phyloP scores from a whole-genome alignment of 2,888 invertebrate species.

The Mimas tiliae region DNA sequence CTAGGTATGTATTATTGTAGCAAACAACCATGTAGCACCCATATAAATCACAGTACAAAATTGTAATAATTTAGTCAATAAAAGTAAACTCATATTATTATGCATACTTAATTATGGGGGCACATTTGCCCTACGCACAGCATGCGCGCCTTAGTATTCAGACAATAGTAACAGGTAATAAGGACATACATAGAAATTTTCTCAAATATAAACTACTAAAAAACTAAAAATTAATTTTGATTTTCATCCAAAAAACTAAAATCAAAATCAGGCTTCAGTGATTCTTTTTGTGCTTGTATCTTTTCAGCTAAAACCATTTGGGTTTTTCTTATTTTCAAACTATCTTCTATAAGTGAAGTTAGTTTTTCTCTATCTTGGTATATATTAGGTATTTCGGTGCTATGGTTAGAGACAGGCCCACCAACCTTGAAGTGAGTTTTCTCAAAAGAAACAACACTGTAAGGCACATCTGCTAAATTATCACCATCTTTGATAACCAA shows the following conservation, averaged over 20 bases:
- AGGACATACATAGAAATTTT: neutral
- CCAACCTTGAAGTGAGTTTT: constrained; percentile 78
- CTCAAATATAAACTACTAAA: constrained; percentile 2
- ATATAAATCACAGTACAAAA: constrained; percentile 4
- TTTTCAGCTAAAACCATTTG: constrained; percentile 64
- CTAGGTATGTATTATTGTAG: too few relatives aligned
- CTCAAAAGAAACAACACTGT: constrained; percentile 77
- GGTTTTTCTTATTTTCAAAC: constrained; percentile 66
- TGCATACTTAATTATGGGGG: neutral
- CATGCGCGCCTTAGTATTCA: neutral
- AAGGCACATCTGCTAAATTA: constrained; percentile 67
- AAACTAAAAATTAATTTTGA: neutral
- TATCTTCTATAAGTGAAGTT: constrained; percentile 74
- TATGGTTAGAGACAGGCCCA: constrained; percentile 68
- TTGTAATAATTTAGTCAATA: neutral
- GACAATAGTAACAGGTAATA: neutral
- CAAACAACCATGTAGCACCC: neutral
- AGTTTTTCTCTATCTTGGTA: constrained; percentile 60
- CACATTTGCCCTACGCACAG: neutral
- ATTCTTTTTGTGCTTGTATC: constrained; percentile 62
- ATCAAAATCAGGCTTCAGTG: constrained; percentile 63
- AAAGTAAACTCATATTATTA: neutral
- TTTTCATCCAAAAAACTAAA: constrained; percentile 70
- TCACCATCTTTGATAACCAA: constrained; percentile 66
- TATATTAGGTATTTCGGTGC: constrained; percentile 55